These are phyloP conservation scores for Pyxicephalus adspersus DNA, from an alignment of 2,113 vertebrate species.

Conservation along the genomic window DNA sequence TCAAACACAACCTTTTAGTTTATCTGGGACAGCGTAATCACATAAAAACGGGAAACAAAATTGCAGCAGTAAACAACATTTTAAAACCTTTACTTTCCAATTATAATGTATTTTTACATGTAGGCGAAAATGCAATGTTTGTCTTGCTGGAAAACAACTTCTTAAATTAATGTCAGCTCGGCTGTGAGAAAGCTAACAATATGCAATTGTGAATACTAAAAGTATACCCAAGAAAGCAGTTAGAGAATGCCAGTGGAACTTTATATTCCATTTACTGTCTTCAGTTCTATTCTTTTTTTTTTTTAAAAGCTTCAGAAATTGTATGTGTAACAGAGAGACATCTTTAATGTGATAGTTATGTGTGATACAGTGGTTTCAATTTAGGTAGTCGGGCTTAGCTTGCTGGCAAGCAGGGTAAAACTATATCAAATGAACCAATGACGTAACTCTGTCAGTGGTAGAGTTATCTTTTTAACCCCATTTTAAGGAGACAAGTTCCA, in stretches of 20 bases:
- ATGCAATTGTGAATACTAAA: slow-evolving; percentile 19
- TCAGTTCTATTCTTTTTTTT: background rate
- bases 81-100: slow-evolving; percentile 31
- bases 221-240: slow-evolving; percentile 13
- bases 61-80: slow-evolving; percentile 42
- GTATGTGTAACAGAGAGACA: background rate
- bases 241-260: slow-evolving; percentile 9
- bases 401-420: too few relatives aligned
- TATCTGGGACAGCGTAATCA: background rate
- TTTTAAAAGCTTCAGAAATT: slow-evolving; percentile 8
- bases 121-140: slow-evolving; percentile 24
- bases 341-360: background rate
- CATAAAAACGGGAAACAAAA: background rate
- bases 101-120: slow-evolving; percentile 33
- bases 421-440: too few relatives aligned
- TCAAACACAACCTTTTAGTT: slow-evolving; percentile 2
- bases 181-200: slow-evolving; percentile 40
- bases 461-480: too few relatives aligned
- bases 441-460: too few relatives aligned
- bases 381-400: too few relatives aligned
- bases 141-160: background rate
- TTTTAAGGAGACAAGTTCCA: too few relatives aligned
- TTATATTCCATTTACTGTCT: slow-evolving; percentile 17
- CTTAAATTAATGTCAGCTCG: slow-evolving; percentile 39
- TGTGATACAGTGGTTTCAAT: background rate